These are phyloP conservation scores for Galeopsomyia nigrocyanea DNA, from an alignment of 2,888 invertebrate genomes.

Conservation along the genomic window DNA sequence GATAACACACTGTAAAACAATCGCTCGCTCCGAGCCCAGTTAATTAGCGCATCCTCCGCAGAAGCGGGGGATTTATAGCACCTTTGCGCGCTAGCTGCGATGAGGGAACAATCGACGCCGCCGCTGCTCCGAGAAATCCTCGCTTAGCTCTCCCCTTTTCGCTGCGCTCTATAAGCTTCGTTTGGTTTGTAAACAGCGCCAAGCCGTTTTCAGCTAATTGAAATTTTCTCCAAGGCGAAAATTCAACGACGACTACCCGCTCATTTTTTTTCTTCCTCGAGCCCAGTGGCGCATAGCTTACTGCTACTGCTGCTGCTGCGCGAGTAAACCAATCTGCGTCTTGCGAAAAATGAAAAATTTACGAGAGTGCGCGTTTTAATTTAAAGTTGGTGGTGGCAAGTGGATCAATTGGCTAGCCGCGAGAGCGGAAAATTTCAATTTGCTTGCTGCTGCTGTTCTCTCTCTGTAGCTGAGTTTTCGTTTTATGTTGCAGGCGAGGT, in stretches of 20 bases:
- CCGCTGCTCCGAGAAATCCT: constrained; percentile 15
- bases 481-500: constrained; percentile 77
- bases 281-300: no score
- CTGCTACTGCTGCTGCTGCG: no score
- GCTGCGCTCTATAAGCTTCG: no score
- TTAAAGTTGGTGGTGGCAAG: constrained; percentile 38
- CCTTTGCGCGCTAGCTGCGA: constrained; percentile 20
- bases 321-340: no score
- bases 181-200: neutral
- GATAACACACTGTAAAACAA: no score
- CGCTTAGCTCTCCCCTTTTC: neutral
- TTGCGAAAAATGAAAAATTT: constrained; percentile 22
- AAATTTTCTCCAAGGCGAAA: constrained; percentile 23
- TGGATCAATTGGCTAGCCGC: constrained; percentile 32
- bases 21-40: constrained; percentile 3
- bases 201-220: constrained; percentile 27
- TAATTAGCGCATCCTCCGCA: constrained; percentile 35
- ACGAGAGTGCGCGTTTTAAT: constrained; percentile 42
- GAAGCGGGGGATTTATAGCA: constrained; percentile 20
- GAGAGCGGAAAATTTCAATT: constrained; percentile 43
- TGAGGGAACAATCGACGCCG: constrained; percentile 38
- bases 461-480: constrained; percentile 10
- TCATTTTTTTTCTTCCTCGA: no score
- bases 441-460: constrained; percentile 2
- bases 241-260: constrained; percentile 2